Evolutionary conservation across 35 echinoderm and acorn worm species (phyloP), one percentile per base, ranked within the genome.

Genomic region (Ophioderma brevispina): DNA sequence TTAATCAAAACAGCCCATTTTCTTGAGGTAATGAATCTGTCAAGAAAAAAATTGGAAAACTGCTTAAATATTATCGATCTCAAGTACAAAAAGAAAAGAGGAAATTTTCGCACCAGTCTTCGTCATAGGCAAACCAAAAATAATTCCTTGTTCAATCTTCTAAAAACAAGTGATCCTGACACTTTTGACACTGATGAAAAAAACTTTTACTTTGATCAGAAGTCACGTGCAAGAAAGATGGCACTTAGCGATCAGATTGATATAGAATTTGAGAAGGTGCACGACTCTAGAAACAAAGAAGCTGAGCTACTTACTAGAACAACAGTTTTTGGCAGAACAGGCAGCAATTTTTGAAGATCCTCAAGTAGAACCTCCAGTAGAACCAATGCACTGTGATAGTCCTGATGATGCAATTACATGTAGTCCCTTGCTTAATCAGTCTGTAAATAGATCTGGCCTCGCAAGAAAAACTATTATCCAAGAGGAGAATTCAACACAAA

Each of bases 201-300:
- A 25, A 4, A 76, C 4, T 76, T 76, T 25, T 76, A 76, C 75
- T 76, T 76, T 76, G 75, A 76, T 76, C 4, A 25, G 5, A 76
- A 76, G 23, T 8, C 5, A 25, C 6, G 75, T 4, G 23, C 75
- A 8, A 76, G 75, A 76, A 76, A 76, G 75, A 76, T 76, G 75
- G 75, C 75, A 76, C 75, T 76, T 25, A 76, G 75, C n/a, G 23
- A 76, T 25, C 75, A 76, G 75, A 25, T 76, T 76, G 75, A 76
- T 35, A 25, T 76, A 8, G 75, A 76, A 76, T 76, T 76, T 76
- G 75, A 76, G 75, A 25, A 76, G 5, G 75, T 76, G 75, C 75
- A 35, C n/a, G 55, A 59, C 55, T 59, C 55, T n/a, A 59, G 55
- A 59, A 59, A 59, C 55, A n/a, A 59, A 59, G 55, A 59, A 59